Evolutionary conservation across 2,888 invertebrate genomes (phyloP).

Genomic region (Patella pellucida): DNA sequence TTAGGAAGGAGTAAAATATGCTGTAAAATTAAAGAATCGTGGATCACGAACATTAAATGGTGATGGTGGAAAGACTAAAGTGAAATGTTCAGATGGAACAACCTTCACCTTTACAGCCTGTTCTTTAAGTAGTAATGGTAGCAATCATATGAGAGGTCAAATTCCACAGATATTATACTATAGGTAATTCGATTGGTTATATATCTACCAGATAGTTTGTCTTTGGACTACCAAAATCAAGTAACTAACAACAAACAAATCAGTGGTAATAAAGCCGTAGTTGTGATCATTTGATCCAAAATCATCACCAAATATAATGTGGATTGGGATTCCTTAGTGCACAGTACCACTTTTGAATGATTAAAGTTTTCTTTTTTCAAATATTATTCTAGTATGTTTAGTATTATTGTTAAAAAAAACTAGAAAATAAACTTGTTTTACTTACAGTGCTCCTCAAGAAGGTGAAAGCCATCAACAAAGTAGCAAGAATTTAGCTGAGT

Average conservation of each 20-base stretch:
- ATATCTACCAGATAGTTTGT: too few species aligned
- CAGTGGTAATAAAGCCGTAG: not conserved
- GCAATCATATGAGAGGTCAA: slow-evolving; percentile 93
- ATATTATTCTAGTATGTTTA: not conserved
- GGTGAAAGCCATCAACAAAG: slow-evolving; percentile 75
- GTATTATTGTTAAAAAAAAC: not conserved
- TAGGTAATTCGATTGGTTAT: slow-evolving; percentile 72
- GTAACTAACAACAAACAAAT: not conserved
- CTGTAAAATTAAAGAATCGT: slow-evolving; percentile 87
- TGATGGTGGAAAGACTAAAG: slow-evolving; percentile 88
- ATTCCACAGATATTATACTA: slow-evolving; percentile 93
- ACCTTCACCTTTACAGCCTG: slow-evolving; percentile 91
- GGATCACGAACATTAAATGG: slow-evolving; percentile 95
- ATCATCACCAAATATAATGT: too few species aligned
- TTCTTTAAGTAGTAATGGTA: slow-evolving; percentile 95
- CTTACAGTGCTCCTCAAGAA: slow-evolving; percentile 75
- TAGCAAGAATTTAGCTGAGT: slow-evolving; percentile 75
- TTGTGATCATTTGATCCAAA: not conserved
- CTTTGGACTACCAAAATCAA: too few species aligned
- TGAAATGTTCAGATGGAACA: slow-evolving; percentile 93
- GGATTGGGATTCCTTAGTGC: not conserved
- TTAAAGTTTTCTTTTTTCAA: not conserved
- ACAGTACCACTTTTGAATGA: not conserved
- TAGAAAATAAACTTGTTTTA: slow-evolving; percentile 11
- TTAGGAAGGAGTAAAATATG: slow-evolving; percentile 89